Conservation (phyloP, 2,888 invertebrate species). For the Microctonus aethiopoides region DNA sequence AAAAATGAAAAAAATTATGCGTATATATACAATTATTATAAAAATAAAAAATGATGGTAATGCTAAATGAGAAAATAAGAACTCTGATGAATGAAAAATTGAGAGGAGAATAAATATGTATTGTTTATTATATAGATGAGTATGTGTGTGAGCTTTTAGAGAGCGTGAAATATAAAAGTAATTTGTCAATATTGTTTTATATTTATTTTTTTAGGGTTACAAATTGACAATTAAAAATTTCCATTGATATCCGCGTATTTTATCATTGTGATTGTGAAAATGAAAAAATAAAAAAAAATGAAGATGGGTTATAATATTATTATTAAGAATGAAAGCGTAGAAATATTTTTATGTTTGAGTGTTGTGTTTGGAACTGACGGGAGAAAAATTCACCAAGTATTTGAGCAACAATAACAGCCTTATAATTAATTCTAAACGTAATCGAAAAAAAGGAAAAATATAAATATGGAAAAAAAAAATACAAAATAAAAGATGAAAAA, state of each 20-base stretch:
- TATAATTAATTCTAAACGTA: neutral
- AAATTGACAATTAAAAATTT: neutral
- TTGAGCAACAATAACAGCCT: neutral
- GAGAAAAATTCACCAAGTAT: neutral
- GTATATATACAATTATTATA: conserved; percentile 1
- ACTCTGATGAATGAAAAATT: no score
- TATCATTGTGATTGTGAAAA: neutral
- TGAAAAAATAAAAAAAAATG: neutral
- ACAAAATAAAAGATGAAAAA: neutral
- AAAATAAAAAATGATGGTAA: neutral
- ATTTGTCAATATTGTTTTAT: neutral
- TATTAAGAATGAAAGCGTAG: neutral
- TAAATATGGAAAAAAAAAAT: neutral
- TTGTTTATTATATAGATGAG: neutral
- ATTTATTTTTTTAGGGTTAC: neutral
- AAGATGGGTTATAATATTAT: neutral
- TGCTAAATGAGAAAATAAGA: no score
- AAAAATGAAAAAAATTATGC: neutral
- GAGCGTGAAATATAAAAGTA: neutral
- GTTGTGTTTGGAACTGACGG: neutral
- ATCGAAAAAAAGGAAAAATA: neutral
- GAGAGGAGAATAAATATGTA: neutral
- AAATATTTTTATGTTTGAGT: neutral
- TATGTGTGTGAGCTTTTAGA: neutral
- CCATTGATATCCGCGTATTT: neutral